phyloP scores from a whole-genome alignment of 2,113 vertebrate genomes.

The Petrocephalus microphthalmus region DNA sequence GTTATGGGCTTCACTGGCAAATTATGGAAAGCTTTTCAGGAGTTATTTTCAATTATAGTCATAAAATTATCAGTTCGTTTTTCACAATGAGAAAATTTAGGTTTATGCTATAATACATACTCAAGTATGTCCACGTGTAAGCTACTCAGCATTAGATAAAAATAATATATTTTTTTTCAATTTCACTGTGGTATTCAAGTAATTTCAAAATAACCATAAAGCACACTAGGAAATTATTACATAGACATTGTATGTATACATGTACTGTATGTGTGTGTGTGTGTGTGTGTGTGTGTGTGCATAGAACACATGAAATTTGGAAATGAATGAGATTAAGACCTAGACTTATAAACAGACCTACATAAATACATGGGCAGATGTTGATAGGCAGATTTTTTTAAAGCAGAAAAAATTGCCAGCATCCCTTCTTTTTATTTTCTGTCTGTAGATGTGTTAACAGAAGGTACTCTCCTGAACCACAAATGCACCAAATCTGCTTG shows the following conservation, averaged over 20 bases:
- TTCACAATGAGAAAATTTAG: background rate
- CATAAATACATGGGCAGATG: background rate
- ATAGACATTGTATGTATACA: no score
- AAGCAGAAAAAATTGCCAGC: background rate
- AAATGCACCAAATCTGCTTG: conserved; percentile 8
- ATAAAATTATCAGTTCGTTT: conserved; percentile 33
- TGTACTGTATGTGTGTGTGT: no score
- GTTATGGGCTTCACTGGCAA: conserved; percentile 49
- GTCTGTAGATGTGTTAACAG: background rate
- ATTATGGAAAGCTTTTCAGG: conserved; percentile 41
- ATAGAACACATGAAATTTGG: no score
- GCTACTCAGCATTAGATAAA: background rate
- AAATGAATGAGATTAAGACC: no score
- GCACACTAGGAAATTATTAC: no score
- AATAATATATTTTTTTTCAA: background rate
- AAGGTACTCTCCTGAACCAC: background rate
- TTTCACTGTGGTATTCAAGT: background rate
- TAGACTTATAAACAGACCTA: background rate
- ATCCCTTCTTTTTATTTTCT: background rate
- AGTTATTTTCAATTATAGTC: conserved; percentile 33
- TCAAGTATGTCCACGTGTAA: background rate
- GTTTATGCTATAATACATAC: background rate
- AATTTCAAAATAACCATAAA: no score
- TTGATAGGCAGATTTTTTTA: background rate
- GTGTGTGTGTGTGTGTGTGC: no score